Conservation (phyloP, 2,888 invertebrate species). For the Drosophila monieri region DNA sequence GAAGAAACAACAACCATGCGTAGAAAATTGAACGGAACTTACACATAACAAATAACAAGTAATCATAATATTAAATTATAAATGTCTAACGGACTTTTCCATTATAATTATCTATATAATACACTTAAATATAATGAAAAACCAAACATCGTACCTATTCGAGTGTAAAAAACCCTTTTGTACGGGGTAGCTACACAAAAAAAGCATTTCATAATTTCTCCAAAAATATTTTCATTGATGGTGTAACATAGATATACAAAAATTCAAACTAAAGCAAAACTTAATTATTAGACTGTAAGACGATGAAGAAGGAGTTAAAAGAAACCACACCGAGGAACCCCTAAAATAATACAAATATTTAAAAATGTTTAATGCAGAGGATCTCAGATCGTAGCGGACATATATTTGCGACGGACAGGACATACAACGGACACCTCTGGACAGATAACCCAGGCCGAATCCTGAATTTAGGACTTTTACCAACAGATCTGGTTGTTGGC, state of each 20-base stretch:
- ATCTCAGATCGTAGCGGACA: slow-evolving; percentile 10
- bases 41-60: slow-evolving; percentile 47
- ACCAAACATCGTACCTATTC: slow-evolving; percentile 22
- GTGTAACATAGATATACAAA: slow-evolving; percentile 74
- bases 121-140: slow-evolving; percentile 1
- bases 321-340: slow-evolving; percentile 13
- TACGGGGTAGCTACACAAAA: slow-evolving; percentile 23
- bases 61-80: slow-evolving; percentile 20
- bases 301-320: not conserved
- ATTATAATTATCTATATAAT: slow-evolving; percentile 19
- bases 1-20: slow-evolving; percentile 68
- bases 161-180: slow-evolving; percentile 21
- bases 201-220: slow-evolving; percentile 52
- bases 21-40: slow-evolving; percentile 69
- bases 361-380: slow-evolving; percentile 8
- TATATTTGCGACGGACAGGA: slow-evolving; percentile 7
- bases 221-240: slow-evolving; percentile 69
- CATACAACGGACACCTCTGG: slow-evolving; percentile 3
- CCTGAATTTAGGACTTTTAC: slow-evolving; percentile 1
- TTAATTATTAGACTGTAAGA: slow-evolving; percentile 19
- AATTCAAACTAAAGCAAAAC: slow-evolving; percentile 18
- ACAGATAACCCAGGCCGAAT: not conserved
- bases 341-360: not conserved
- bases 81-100: slow-evolving; percentile 42
- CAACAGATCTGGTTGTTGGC: slow-evolving; percentile 14